Base-by-base conservation (phyloP, 2,113 vertebrate genomes). In the Alosa alosa region DNA sequence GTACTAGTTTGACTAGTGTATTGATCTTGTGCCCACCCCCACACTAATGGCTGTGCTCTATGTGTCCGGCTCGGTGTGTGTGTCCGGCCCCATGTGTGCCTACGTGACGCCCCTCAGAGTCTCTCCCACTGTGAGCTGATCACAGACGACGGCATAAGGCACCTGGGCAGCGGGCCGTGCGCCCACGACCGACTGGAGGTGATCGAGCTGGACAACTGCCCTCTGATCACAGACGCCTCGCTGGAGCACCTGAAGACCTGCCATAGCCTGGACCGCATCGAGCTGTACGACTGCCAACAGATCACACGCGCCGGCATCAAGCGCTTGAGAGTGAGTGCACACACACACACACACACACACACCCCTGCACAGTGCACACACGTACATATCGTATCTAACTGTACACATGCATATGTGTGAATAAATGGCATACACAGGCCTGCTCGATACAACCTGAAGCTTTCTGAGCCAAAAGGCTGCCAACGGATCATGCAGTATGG, bases 241-340 rank as follows among this genome's bases (percentile, higher is more conserved):
- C 95, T 99, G 93, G 98, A 99, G 94, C 98, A 99, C 94, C 96
- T 99, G 89, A 99, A 99, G 90, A 99, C 94, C 92, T 99, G 98
- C 93, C 98, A 99, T 90, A 98, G 97, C 91, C 93, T 99, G 89
- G 97, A 99, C 92, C 96, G 98, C 92, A 99, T 99, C 84, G 98
- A 99, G 89, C 96, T 99, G 20, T 99, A 99, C 47, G 98, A 99
- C 96, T 99, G 98, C 92, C 98, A 99, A 94, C 98, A 99, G 87
- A 99, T 99, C 94, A 97, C 98, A 0, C 95, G 98, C 31, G 98
- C 98, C 0, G 98, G 98, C 31, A 99, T 99, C 94, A 99, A 99
- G 94, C 98, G 98, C 94, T 96, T 99, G 93, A 95, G 97, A 96
- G 98, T 99, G 93, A 96, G 94, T 84, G 39, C 41, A 22, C 46